A percentile compares a stretch with the other conserved stretches of the same genome.
These are phyloP conservation scores for Nephila pilipes DNA, from an alignment of 1,140 invertebrate genomes.

Conservation along the genomic window DNA sequence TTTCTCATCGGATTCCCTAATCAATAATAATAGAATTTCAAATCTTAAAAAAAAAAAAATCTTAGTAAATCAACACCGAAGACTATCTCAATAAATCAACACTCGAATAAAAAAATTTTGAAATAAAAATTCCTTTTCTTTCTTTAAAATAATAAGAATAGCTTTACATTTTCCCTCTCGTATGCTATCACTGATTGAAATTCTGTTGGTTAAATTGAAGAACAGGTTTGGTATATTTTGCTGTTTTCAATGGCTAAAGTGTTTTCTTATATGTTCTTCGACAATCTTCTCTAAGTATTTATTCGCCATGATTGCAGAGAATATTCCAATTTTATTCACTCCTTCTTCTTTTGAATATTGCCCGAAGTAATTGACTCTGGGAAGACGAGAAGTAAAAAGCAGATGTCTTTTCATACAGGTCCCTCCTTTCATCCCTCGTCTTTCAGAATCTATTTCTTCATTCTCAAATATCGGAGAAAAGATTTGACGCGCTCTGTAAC, in stretches of 20 bases:
- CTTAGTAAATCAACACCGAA: too few relatives aligned
- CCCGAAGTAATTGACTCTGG: constrained; percentile 1
- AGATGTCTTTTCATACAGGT: neutral
- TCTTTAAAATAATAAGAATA: neutral
- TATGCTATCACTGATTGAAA: neutral
- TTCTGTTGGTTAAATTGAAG: neutral
- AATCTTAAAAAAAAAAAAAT: too few relatives aligned
- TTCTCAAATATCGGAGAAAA: neutral
- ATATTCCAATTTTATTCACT: neutral
- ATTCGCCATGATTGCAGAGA: neutral
- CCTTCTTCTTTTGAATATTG: neutral
- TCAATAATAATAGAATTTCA: too few relatives aligned
- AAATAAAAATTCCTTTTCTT: too few relatives aligned
- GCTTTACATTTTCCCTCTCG: neutral
- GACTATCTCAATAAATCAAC: too few relatives aligned
- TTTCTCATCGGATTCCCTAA: too few relatives aligned
- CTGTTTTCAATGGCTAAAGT: neutral
- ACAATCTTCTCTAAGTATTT: neutral
- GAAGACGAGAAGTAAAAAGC: neutral
- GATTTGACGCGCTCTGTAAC: neutral
- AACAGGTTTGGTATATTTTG: neutral
- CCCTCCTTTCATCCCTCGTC: neutral
- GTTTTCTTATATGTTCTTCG: neutral
- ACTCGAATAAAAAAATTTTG: too few relatives aligned
- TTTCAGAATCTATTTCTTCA: neutral